Base-by-base conservation (phyloP, 1,140 invertebrate genomes). In the Hyposmocoma kahamanoa region DNA sequence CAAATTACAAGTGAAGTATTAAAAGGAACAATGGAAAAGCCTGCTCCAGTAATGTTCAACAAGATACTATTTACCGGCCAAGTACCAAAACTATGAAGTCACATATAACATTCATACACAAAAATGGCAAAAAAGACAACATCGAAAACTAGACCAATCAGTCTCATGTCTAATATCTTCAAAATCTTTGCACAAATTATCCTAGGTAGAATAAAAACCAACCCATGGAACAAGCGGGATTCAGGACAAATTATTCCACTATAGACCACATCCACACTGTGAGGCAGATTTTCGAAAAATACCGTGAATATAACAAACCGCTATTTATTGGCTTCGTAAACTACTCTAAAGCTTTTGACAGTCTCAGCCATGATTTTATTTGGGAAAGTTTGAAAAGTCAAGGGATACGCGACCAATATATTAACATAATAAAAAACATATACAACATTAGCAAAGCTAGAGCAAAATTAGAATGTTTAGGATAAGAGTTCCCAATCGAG, bases 141-240 rank as follows among this genome's bases (percentile, higher is more conserved):
- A 49, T 49, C 4, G n/a, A 4, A 9, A 49, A 49, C 22, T 49
- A 49, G 47, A n/a, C 47, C 47, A 2, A 42, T 49, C 18, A 49
- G 47, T 15, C 13, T 49, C 13, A 21, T 42, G 15, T 42, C 47
- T 0, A 38, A 41, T 19, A 22, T 34, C 4, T 49, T 42, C 17
- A 49, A 49, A 32, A 11, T 49, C 11, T 49, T 49, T 15, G 21
- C 26, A 9, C 42, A 24, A 42, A 24, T 49, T 2, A 28, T 42
- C 5, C 9, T 21, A 28, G 19, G 32, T 13, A 41, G 38, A 41
- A 41, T 49, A 21, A 49, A 22, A 26, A 49, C 3, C 39, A 49
- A 42, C 39, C 47, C 2, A 13, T 28, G 1, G 47, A 42, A 32
- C 47, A 49, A 34, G 47, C 47, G 0, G 47, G 47, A 0, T 49